Conservation (phyloP, 2,113 vertebrate species). For the Plecotus auritus region DNA sequence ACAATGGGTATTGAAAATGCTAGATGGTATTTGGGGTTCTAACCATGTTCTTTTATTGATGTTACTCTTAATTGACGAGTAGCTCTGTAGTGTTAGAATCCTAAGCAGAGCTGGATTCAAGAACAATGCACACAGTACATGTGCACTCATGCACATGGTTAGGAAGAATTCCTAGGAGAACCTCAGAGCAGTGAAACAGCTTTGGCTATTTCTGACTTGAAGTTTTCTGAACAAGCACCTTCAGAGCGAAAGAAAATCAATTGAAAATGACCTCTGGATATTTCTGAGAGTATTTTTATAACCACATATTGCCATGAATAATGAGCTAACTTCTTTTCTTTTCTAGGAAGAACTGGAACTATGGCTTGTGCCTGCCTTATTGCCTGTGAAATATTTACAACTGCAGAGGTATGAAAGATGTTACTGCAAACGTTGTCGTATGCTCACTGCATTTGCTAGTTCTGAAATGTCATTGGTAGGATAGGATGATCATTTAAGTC, state of each 20-base stretch:
- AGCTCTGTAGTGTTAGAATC: not conserved
- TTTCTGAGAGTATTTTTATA: not conserved
- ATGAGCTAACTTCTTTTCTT: not conserved
- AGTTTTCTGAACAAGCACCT: not conserved
- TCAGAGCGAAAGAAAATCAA: not conserved
- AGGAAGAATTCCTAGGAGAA: not conserved
- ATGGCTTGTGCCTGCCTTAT: constrained; percentile 94
- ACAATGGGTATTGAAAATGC: not conserved
- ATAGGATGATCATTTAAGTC: not conserved
- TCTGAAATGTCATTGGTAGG: not conserved
- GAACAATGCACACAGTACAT: accelerated
- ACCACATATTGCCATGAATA: not conserved
- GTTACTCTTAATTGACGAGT: not conserved
- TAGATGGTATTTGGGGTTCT: not conserved
- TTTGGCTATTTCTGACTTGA: not conserved
- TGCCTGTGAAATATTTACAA: constrained; percentile 89
- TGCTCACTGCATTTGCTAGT: not conserved
- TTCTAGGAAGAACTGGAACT: constrained; percentile 93
- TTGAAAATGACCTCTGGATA: not conserved
- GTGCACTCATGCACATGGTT: not conserved
- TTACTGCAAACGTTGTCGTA: not conserved
- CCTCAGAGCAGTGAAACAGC: not conserved
- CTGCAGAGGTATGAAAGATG: constrained; percentile 86
- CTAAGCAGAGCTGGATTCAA: not conserved
- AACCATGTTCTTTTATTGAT: not conserved